Evolutionary conservation across 1,140 invertebrate species (phyloP).

Genomic region (Drosophila athabasca): DNA sequence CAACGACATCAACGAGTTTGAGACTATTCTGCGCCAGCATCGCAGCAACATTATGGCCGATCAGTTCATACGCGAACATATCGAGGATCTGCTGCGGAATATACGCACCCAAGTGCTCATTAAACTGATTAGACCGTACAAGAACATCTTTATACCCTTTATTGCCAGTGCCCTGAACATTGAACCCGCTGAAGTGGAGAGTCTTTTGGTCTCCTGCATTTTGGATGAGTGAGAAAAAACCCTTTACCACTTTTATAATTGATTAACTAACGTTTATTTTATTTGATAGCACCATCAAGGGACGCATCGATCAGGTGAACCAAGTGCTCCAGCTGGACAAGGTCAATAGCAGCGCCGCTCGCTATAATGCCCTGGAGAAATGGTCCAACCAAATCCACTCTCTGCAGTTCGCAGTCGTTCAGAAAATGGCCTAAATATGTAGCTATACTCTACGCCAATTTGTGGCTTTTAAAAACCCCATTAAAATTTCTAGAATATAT

Average conservation of each 20-base stretch:
- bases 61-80: constrained; percentile 99
- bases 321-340: constrained; percentile 95
- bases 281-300: constrained; percentile 93
- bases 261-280: constrained; percentile 26
- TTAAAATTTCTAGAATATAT: constrained; percentile 23
- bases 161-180: constrained; percentile 99
- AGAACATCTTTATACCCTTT: constrained; percentile 98
- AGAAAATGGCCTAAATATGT: constrained; percentile 90
- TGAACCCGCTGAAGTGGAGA: constrained; percentile 97
- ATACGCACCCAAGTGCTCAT: constrained; percentile 99
- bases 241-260: constrained; percentile 11
- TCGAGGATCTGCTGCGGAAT: constrained; percentile 98
- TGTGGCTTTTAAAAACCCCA: constrained; percentile 1
- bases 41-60: constrained; percentile 99
- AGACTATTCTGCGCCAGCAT: constrained; percentile 97
- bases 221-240: constrained; percentile 91
- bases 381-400: constrained; percentile 96
- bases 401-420: constrained; percentile 94
- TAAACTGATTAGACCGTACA: constrained; percentile 99
- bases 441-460: background rate
- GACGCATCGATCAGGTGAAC: constrained; percentile 98
- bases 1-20: constrained; percentile 99
- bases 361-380: constrained; percentile 97
- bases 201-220: constrained; percentile 98
- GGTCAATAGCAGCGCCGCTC: constrained; percentile 91